phyloP scores from a whole-genome alignment of 2,113 vertebrate genomes.

The Taurulus bubalis region DNA sequence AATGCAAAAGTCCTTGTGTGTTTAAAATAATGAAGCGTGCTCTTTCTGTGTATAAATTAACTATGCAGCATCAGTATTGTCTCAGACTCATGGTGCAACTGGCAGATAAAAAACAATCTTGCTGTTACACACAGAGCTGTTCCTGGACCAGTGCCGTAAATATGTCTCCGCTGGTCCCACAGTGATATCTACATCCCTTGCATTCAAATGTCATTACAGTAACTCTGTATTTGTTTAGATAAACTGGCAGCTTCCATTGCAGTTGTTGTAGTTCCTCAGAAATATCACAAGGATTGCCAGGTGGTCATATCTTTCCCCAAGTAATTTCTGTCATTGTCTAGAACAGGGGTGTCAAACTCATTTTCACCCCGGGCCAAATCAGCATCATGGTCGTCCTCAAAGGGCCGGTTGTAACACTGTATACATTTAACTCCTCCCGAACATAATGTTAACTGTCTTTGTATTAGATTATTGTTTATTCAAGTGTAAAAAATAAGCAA shows the following conservation, averaged over 20 bases:
- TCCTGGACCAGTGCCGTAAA: constrained; percentile 52
- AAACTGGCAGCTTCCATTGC: constrained; percentile 6
- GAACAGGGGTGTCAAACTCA: too few species aligned
- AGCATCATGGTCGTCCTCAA: too few species aligned
- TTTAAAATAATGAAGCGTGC: constrained; percentile 38
- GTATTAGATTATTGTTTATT: too few species aligned
- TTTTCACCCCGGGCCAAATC: too few species aligned
- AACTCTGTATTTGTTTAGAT: constrained; percentile 29
- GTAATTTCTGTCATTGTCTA: not conserved
- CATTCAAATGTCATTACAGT: constrained; percentile 28
- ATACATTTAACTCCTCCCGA: too few species aligned
- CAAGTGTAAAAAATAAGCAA: too few species aligned
- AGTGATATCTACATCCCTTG: constrained; percentile 12
- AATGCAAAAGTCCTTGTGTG: constrained; percentile 33
- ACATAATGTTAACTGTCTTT: too few species aligned
- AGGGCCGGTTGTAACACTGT: too few species aligned
- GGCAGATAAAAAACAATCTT: constrained; percentile 39
- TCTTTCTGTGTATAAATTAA: constrained; percentile 55
- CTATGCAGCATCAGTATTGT: constrained; percentile 49
- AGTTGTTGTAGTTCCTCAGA: too few species aligned
- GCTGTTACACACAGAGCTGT: constrained; percentile 38
- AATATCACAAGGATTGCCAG: not conserved
- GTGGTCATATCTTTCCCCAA: not conserved
- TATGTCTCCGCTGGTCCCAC: constrained; percentile 32
- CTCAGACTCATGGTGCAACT: constrained; percentile 33